Conservation (phyloP, 2,797 vertebrate genomes). For the Vireo griseus region DNA sequence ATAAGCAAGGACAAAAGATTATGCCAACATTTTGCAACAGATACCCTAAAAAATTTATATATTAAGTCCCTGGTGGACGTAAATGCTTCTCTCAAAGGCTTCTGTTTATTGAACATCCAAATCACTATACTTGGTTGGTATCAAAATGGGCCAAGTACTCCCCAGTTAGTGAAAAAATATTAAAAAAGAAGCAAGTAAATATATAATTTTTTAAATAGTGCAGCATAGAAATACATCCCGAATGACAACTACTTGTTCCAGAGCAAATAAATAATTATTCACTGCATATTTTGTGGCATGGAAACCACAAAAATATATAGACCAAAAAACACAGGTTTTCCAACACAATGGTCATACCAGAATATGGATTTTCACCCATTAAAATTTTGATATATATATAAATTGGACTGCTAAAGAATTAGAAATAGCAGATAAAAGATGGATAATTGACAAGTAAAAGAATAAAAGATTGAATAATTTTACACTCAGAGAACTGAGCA, state of each 20-base stretch:
- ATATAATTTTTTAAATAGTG: not conserved
- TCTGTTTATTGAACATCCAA: not conserved
- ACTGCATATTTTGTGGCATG: not conserved
- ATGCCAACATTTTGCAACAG: not conserved
- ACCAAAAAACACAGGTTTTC: not conserved
- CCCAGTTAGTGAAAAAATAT: not conserved
- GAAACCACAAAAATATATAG: not conserved
- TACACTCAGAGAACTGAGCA: not conserved
- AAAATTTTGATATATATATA: not conserved
- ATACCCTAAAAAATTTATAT: not conserved
- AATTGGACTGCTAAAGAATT: not conserved
- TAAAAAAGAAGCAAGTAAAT: not conserved
- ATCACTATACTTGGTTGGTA: not conserved
- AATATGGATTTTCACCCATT: not conserved
- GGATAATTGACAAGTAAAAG: not conserved
- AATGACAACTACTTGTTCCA: not conserved
- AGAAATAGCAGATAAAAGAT: not conserved
- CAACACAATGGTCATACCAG: not conserved
- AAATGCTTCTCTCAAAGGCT: not conserved
- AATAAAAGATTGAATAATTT: not conserved
- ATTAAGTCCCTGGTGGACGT: not conserved
- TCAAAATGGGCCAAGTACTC: not conserved
- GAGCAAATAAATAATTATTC: not conserved
- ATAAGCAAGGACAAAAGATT: not conserved
- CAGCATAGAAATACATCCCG: not conserved